These are phyloP conservation scores for Falcaria lacertinaria DNA, from an alignment of 2,888 invertebrate species.

Conservation along the genomic window DNA sequence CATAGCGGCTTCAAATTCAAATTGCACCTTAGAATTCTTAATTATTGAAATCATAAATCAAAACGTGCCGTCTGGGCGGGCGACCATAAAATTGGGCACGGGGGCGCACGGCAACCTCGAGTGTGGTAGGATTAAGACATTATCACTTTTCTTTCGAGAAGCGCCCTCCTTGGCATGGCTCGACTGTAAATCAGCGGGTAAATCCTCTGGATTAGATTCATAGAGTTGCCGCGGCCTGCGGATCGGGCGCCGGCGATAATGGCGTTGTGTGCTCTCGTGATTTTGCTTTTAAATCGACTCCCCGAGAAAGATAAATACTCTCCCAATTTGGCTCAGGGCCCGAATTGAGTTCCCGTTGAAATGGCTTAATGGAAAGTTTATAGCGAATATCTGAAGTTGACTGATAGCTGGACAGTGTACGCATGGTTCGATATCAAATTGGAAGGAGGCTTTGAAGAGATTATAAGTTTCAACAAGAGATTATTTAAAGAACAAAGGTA, in stretches of 20 bases:
- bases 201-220: slow-evolving; percentile 80
- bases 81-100: slow-evolving; percentile 73
- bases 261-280: slow-evolving; percentile 75
- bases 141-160: slow-evolving; percentile 83
- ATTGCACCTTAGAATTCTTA: slow-evolving; percentile 80
- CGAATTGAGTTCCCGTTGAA: slow-evolving; percentile 62
- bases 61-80: slow-evolving; percentile 75
- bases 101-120: slow-evolving; percentile 51
- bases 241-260: slow-evolving; percentile 72
- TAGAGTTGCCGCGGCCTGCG: slow-evolving; percentile 77
- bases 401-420: slow-evolving; percentile 58
- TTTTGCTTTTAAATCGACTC: slow-evolving; percentile 78
- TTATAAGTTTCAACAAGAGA: neutral
- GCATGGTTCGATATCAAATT: slow-evolving; percentile 9
- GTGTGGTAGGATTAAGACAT: slow-evolving; percentile 83
- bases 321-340: slow-evolving; percentile 57
- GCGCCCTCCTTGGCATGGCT: slow-evolving; percentile 65
- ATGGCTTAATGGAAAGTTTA: slow-evolving; percentile 64
- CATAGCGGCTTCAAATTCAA: slow-evolving; percentile 72
- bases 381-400: slow-evolving; percentile 53
- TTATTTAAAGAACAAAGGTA: neutral
- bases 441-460: slow-evolving; percentile 1
- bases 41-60: slow-evolving; percentile 81
- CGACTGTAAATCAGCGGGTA: slow-evolving; percentile 79
- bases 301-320: slow-evolving; percentile 71